phyloP scores from a whole-genome alignment of 2,797 vertebrate species.

The Falco naumanni region DNA sequence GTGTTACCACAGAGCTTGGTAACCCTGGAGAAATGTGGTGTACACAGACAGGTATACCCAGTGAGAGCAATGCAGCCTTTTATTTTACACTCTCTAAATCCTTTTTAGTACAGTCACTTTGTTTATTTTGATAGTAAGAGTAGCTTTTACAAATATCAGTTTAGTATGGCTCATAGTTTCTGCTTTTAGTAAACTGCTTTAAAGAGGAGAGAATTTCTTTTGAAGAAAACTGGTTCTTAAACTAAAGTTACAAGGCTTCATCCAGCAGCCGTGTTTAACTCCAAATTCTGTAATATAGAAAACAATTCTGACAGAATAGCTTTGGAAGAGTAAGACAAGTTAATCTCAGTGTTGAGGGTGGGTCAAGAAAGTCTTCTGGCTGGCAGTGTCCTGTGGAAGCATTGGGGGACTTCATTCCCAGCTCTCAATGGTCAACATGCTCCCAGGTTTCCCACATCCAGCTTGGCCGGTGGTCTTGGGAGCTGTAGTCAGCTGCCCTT shows the following conservation, averaged over 20 bases:
- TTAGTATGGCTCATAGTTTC: constrained; percentile 63
- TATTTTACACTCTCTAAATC: constrained; percentile 56
- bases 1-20: constrained; percentile 30
- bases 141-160: constrained; percentile 66
- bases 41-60: not conserved
- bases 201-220: constrained; percentile 2
- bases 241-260: constrained; percentile 23
- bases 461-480: not conserved
- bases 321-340: not conserved
- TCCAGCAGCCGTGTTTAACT: constrained; percentile 18
- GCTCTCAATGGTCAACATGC: not conserved
- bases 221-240: not conserved
- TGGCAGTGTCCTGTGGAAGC: not conserved
- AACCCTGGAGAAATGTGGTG: constrained; percentile 46
- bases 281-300: not conserved
- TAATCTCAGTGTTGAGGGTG: not conserved
- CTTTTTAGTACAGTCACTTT: constrained; percentile 59
- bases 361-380: not conserved
- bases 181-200: constrained; percentile 66
- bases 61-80: constrained; percentile 45
- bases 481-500: not conserved
- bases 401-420: not conserved
- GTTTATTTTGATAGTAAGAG: constrained; percentile 68
- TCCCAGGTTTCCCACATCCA: not conserved
- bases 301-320: not conserved